Evolutionary conservation across 2,797 vertebrate species (phyloP), one percentile per base, ranked within the genome.

Genomic region (Tapera naevia): DNA sequence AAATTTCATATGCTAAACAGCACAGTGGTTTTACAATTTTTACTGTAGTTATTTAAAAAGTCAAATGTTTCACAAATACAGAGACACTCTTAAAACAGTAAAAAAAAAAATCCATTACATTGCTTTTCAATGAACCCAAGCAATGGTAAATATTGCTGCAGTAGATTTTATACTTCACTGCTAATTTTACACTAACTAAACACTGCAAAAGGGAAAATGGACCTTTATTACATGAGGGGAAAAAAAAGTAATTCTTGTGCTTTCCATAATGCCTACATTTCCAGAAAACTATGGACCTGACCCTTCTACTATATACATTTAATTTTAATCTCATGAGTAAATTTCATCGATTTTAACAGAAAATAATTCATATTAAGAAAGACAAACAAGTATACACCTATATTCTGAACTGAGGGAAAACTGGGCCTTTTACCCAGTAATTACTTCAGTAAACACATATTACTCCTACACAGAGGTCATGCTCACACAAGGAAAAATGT

Each of bases 141-240:
- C 24, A 73, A 86, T 18, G 21, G 54, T 80, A 95, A 95, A 95
- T 80, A 91, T 57, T 89, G 71, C 56, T 83, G 56, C 22, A 88
- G 76, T 21, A 86, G 51, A 91, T 89, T 95, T 94, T 89, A 75
- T 75, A 67, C 30, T 80, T 86, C 76, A 85, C 23, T 88, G 73
- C 80, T 94, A 97, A 96, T 93, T 96, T 93, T 90, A 90, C 67
- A 82, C 70, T 86, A 67, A 94, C 72, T 30, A 93, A 91, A 93
- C 53, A 94, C 8, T 58, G 64, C 45, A 88, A 76, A 92, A 86
- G n/a, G 5, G 3, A 84, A 94, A 91, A 51, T 1, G 94, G 64
- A 57, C 22, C 66, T 76, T 95, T 39, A 81, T 24, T 53, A 89
- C 58, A 83, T 43, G 54, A 35, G 37, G 75, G 16, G n/a, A 93